Evolutionary conservation across 2,888 invertebrate species (phyloP), one percentile per base, ranked within the genome.

Genomic region (Mimas tiliae): DNA sequence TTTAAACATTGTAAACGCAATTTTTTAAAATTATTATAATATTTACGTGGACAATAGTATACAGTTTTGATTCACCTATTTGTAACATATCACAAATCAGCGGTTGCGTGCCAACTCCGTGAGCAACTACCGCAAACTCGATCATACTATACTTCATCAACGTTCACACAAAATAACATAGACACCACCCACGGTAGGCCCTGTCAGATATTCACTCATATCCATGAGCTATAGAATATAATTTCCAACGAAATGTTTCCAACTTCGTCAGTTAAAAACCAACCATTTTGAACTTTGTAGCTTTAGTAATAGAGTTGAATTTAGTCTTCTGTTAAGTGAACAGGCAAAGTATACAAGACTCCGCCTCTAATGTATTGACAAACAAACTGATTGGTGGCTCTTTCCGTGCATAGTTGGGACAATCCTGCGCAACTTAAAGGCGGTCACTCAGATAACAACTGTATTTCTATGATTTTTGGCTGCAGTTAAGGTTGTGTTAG

Each of bases 111-210:
- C 88, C 91, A 86, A 85, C 92, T 86, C 90, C 84, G 85, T 88
- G 93, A 91, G 85, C 87, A 87, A 88, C 91, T 87, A 89, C 87
- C 87, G 87, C 91, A 87, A 91, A 93, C 93, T 92, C 91, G 82
- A 81, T 84, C 85, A 81, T 83, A 86, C 87, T 86, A 87, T 85
- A 82, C 88, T 86, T 90, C 91, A 92, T 91, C 91, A 91, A 86
- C 89, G 88, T 86, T 83, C 88, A 85, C 81, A 91, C 89, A 89
- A 88, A 87, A 88, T 81, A 87, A 86, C 85, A 86, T 86, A 86
- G 84, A 88, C 83, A 84, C 82, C 81, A 82, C 74, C 75, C 71
- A 68, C 51, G 64, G 50, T 34, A 47, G 55, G 19, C 14, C 67
- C n/a, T 75, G 77, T 65, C 69, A 73, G 67, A 89, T 70, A 82